Evolutionary conservation across 2,888 invertebrate species (phyloP).

Genomic region (Luperina nickerlii): DNA sequence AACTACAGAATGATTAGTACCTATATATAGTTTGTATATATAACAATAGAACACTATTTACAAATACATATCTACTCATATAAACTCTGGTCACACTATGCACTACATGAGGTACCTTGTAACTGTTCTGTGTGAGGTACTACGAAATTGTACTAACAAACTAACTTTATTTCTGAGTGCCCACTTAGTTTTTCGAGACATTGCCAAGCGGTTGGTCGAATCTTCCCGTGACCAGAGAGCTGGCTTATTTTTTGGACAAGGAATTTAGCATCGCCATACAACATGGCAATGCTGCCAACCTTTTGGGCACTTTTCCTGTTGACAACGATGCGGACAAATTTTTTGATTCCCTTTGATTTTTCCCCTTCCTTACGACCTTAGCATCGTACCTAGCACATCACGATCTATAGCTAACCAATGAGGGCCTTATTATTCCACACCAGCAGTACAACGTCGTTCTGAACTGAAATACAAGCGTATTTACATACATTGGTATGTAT

Average conservation of each 20-base stretch:
- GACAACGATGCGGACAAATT: too few relatives aligned
- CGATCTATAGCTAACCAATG: background rate
- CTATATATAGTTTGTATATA: background rate
- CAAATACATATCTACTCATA: background rate
- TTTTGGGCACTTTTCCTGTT: too few relatives aligned
- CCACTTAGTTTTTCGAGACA: too few relatives aligned
- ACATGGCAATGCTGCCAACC: too few relatives aligned
- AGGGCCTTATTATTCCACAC: slow-evolving; percentile 2
- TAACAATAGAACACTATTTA: background rate
- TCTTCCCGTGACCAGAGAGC: too few relatives aligned
- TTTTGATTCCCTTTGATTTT: too few relatives aligned
- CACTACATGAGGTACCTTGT: background rate
- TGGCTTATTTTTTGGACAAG: too few relatives aligned
- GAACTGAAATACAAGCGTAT: background rate
- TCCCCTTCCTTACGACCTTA: background rate
- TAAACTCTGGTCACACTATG: background rate
- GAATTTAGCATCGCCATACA: too few relatives aligned
- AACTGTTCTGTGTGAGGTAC: background rate
- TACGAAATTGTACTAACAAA: background rate
- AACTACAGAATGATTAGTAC: background rate
- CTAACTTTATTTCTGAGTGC: background rate
- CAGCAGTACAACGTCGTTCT: background rate
- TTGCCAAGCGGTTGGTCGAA: too few relatives aligned
- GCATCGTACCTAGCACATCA: background rate
- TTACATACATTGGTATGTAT: slow-evolving; percentile 10